Evolutionary conservation across 2,888 invertebrate genomes (phyloP), one percentile per base, ranked within the genome.

Genomic region (Diogma glabrata): DNA sequence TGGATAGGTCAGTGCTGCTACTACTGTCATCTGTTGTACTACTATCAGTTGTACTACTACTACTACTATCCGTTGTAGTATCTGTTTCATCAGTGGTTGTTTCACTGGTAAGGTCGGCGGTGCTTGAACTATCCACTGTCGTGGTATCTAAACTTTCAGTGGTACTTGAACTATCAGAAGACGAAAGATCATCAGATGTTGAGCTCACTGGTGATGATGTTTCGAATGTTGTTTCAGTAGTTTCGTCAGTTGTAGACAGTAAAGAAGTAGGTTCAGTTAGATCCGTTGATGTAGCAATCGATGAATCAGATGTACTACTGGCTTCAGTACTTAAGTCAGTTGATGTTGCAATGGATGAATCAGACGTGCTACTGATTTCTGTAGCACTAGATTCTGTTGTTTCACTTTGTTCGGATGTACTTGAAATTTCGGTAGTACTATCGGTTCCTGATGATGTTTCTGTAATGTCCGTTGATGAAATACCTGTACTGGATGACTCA

Each of bases 371-470:
- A 33, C 4, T 4, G 33, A 8, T 12, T 33, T 8, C n/a, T 33
- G 33, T 12, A 33, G 9, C 6, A n/a, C 33, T 33, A 8, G 33
- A n/a, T n/a, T n/a, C n/a, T n/a, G 6, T 26, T 26, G n/a, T 10
- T 26, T 43, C 54, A 22, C 55, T 57, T 9, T 59, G 54, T 14
- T 57, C 61, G 8, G 58, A 59, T 6, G 60, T 57, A 20, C 24
- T 55, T 54, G 54, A 6, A 26, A 8, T 10, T 8, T 10, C 54
- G 19, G 56, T 54, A 14, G 53, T 43, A 36, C 57, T 57, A 6
- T 55, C 53, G 33, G 28, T 49, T 23, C 10, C 48, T 43, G 46
- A 54, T 2, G 53, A 54, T 8, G 51, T 52, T 38, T 47, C 57
- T 16, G 36, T 51, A 36, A n/a, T n/a, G 22, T 17, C 47, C 36